Evolutionary conservation across 2,888 invertebrate species (phyloP).

Genomic region (Odontothrips loti): DNA sequence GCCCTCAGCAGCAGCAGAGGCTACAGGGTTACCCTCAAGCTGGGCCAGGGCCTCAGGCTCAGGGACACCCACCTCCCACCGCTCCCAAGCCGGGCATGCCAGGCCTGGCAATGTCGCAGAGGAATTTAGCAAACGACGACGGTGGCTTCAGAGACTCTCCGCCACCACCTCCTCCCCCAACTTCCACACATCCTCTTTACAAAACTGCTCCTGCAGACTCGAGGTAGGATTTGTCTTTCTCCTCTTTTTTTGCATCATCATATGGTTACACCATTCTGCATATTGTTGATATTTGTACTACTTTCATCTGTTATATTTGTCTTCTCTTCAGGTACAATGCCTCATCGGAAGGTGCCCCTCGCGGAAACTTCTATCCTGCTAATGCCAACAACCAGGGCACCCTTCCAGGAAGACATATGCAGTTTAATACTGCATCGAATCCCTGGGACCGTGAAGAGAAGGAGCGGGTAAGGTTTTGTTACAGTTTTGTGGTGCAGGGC

Average conservation of each 20-base stretch:
- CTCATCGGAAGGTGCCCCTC: constrained; percentile 51
- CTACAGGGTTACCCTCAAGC: constrained; percentile 32
- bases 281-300: no score
- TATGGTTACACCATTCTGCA: no score
- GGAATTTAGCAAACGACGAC: constrained; percentile 31
- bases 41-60: no score
- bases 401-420: constrained; percentile 49
- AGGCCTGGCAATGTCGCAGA: constrained; percentile 30
- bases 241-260: no score
- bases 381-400: constrained; percentile 47
- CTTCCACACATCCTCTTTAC: constrained; percentile 66
- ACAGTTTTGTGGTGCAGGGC: constrained; percentile 30
- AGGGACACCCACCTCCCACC: constrained; percentile 40
- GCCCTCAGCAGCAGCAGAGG: constrained; percentile 25
- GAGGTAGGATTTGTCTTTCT: constrained; percentile 39
- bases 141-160: constrained; percentile 42
- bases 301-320: no score
- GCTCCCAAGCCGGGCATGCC: constrained; percentile 40
- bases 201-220: constrained; percentile 41
- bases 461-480: constrained; percentile 71
- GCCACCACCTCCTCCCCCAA: constrained; percentile 65
- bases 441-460: constrained; percentile 93
- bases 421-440: constrained; percentile 55
- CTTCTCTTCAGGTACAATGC: constrained; percentile 55
- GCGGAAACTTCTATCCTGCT: constrained; percentile 65